Conservation (phyloP, 2,888 invertebrate genomes). For the Allophyes oxyacanthae region DNA sequence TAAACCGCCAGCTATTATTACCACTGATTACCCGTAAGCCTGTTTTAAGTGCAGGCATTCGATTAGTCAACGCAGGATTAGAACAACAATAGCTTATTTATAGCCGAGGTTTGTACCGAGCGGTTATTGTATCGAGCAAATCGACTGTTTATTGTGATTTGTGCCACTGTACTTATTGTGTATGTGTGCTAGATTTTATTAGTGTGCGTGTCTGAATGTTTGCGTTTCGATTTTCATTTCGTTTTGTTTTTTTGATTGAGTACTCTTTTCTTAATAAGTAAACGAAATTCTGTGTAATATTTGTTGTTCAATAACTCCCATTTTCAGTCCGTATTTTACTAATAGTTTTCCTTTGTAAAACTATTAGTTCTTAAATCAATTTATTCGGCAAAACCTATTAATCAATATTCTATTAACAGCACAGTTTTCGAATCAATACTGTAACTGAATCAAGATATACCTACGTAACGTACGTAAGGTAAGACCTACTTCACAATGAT, state of each 20-base stretch:
- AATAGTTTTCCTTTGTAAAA: constrained; percentile 8
- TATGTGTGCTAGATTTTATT: constrained; percentile 8
- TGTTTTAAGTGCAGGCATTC: constrained; percentile 59
- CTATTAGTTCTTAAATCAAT: constrained; percentile 25
- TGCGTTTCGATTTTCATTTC: constrained; percentile 8
- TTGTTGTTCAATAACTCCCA: no score
- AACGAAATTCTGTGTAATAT: no score
- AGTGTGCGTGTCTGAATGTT: not conserved
- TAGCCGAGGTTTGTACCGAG: constrained; percentile 59
- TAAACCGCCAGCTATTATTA: constrained; percentile 68
- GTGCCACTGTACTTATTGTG: constrained; percentile 46
- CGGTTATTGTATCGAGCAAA: constrained; percentile 71
- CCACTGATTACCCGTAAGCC: constrained; percentile 65
- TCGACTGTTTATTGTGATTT: constrained; percentile 71
- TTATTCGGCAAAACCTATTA: constrained; percentile 16
- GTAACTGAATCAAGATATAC: constrained; percentile 20
- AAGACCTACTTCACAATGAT: constrained; percentile 15
- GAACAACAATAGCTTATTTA: constrained; percentile 83
- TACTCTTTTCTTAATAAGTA: no score
- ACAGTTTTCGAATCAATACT: not conserved
- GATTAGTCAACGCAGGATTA: constrained; percentile 82
- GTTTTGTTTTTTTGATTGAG: constrained; percentile 1
- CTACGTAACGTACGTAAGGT: not conserved
- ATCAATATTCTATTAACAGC: constrained; percentile 20
- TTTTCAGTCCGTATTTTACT: constrained; percentile 12